A percentile compares a stretch with the other conserved stretches of the same genome.
These are phyloP conservation scores for Discoglossus pictus DNA, from an alignment of 2,797 vertebrate genomes.

Conservation along the genomic window DNA sequence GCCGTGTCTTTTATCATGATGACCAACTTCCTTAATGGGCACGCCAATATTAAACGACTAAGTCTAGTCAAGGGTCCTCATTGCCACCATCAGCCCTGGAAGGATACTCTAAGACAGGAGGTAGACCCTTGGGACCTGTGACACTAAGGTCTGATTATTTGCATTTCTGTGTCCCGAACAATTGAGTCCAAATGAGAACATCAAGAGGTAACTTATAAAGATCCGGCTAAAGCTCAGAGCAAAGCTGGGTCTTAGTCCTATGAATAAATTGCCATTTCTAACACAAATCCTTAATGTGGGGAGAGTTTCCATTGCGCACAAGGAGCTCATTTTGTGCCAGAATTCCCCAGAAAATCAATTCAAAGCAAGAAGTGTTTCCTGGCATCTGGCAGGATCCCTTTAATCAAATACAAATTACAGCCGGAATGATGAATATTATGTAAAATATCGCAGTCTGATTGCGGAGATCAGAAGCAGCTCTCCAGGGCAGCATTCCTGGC, in stretches of 20 bases:
- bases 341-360: constrained; percentile 56
- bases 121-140: too few species aligned
- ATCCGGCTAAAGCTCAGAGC: neutral
- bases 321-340: constrained; percentile 18
- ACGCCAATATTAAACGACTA: too few species aligned
- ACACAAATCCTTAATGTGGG: constrained; percentile 32
- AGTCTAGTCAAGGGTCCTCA: too few species aligned
- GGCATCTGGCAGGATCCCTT: constrained; percentile 60
- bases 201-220: too few species aligned
- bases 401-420: constrained; percentile 72
- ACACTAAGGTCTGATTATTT: too few species aligned
- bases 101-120: too few species aligned
- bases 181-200: too few species aligned
- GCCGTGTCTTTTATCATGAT: too few species aligned
- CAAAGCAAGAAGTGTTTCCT: constrained; percentile 61
- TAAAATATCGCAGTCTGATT: constrained; percentile 41
- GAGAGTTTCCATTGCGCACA: constrained; percentile 52
- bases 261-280: neutral
- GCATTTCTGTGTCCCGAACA: too few species aligned
- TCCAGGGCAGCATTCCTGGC: constrained; percentile 20
- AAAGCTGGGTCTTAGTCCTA: neutral
- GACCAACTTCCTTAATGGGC: too few species aligned
- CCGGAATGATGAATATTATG: constrained; percentile 43
- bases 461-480: constrained; percentile 22
- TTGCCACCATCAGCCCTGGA: too few species aligned